Percentiles rank a stretch among this genome's conserved stretches.
Evolutionary conservation across 2,888 invertebrate genomes (phyloP).

Genomic region (Stramonita haemastoma): DNA sequence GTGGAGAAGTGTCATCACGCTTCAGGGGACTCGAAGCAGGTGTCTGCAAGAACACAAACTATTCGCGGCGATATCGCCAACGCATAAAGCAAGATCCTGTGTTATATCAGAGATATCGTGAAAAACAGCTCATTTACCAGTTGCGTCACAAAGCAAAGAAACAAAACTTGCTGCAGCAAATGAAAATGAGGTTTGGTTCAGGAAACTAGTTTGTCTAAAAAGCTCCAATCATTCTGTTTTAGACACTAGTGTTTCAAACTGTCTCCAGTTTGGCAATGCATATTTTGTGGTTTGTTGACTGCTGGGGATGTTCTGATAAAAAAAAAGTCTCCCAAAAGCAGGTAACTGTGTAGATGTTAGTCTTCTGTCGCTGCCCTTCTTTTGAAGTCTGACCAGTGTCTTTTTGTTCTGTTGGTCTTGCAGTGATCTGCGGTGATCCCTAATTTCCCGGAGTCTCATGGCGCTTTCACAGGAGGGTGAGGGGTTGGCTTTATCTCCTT

Average conservation of each 20-base stretch:
- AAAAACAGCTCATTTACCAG: constrained; percentile 25
- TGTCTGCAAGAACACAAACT: constrained; percentile 22
- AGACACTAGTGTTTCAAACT: not conserved
- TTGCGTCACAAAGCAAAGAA: constrained; percentile 27
- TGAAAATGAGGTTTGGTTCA: not conserved
- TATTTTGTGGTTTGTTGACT: not conserved
- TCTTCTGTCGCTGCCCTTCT: not conserved
- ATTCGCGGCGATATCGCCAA: constrained; percentile 20
- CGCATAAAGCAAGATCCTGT: constrained; percentile 31
- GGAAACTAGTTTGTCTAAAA: not conserved
- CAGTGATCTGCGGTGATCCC: constrained; percentile 28
- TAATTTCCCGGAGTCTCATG: constrained; percentile 14
- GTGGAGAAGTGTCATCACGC: not conserved
- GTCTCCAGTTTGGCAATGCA: not conserved
- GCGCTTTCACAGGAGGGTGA: constrained; percentile 10
- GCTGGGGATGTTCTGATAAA: not conserved
- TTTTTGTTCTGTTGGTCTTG: constrained; percentile 30
- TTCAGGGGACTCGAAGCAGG: not conserved
- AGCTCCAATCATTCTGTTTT: not conserved
- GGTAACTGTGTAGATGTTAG: not conserved
- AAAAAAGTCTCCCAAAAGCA: not conserved
- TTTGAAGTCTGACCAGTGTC: constrained; percentile 26
- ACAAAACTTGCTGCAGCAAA: not conserved
- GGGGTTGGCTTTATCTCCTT: not conserved
- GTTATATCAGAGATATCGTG: constrained; percentile 31